Conservation (phyloP, 2,888 invertebrate genomes). For the Elgonia sp. region DNA sequence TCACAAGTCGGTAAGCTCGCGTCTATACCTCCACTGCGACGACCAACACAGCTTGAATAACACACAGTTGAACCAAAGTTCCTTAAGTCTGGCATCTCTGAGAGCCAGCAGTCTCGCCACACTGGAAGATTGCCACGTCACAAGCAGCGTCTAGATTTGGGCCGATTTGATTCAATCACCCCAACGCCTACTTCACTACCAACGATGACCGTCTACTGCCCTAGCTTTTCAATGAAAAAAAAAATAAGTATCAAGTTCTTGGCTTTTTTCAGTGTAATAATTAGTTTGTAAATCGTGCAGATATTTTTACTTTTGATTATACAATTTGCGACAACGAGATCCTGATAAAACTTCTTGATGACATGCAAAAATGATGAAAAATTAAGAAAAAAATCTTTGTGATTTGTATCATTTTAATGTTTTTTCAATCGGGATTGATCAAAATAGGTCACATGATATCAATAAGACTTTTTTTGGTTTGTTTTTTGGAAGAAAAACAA, state of each 20-base stretch:
- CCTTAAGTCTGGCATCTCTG: slow-evolving; percentile 87
- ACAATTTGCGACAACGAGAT: not conserved
- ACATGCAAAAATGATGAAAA: too few species aligned
- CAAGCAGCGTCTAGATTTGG: slow-evolving; percentile 85
- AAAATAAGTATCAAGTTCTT: slow-evolving; percentile 67
- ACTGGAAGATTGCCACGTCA: slow-evolving; percentile 86
- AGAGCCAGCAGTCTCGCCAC: slow-evolving; percentile 86
- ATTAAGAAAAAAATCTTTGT: too few species aligned
- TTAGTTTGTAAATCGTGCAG: slow-evolving; percentile 16
- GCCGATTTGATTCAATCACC: slow-evolving; percentile 60
- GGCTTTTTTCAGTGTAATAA: slow-evolving; percentile 33
- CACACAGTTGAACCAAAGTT: slow-evolving; percentile 86
- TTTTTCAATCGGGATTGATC: too few species aligned
- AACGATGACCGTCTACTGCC: slow-evolving; percentile 64
- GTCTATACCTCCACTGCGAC: slow-evolving; percentile 89
- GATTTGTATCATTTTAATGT: too few species aligned
- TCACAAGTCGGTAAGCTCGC: slow-evolving; percentile 90
- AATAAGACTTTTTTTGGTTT: too few species aligned
- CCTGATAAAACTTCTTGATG: too few species aligned
- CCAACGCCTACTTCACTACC: slow-evolving; percentile 63
- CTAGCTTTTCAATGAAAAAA: slow-evolving; percentile 54
- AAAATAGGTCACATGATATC: too few species aligned
- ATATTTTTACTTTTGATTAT: slow-evolving; percentile 32
- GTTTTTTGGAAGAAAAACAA: too few species aligned
- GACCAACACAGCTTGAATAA: slow-evolving; percentile 85